Percentiles rank a stretch among this genome's conserved stretches.
Evolutionary conservation across 2,797 vertebrate genomes (phyloP).

Genomic region (Neopelma chrysocephalum): DNA sequence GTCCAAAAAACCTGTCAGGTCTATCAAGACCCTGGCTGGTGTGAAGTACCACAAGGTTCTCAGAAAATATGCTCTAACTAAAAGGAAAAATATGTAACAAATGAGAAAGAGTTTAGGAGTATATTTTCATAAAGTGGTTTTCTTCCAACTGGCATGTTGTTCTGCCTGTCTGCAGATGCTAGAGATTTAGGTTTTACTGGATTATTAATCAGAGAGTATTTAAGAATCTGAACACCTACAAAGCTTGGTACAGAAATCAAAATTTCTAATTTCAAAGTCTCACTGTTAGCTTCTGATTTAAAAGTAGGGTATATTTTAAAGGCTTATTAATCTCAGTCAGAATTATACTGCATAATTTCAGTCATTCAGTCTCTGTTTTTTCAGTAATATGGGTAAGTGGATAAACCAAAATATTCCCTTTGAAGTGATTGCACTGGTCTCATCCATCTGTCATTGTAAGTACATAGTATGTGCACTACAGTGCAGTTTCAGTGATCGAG

Average conservation of each 20-base stretch:
- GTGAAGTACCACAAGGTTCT: background rate
- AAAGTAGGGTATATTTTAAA: background rate
- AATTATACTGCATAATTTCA: background rate
- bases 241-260: background rate
- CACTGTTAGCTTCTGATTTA: background rate
- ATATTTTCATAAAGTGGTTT: background rate
- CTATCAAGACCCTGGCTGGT: background rate
- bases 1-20: background rate
- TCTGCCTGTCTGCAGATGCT: background rate
- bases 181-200: background rate
- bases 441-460: background rate
- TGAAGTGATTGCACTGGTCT: background rate
- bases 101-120: background rate
- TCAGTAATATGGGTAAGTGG: background rate
- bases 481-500: background rate
- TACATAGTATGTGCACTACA: background rate
- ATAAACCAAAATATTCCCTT: background rate
- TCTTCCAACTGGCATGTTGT: background rate
- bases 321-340: background rate
- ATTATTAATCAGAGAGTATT: background rate
- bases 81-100: background rate
- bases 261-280: background rate
- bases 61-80: background rate
- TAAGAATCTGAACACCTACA: background rate
- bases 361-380: background rate